These are phyloP conservation scores for Cactoblastis cactorum DNA, from an alignment of 2,888 invertebrate genomes.

Conservation along the genomic window DNA sequence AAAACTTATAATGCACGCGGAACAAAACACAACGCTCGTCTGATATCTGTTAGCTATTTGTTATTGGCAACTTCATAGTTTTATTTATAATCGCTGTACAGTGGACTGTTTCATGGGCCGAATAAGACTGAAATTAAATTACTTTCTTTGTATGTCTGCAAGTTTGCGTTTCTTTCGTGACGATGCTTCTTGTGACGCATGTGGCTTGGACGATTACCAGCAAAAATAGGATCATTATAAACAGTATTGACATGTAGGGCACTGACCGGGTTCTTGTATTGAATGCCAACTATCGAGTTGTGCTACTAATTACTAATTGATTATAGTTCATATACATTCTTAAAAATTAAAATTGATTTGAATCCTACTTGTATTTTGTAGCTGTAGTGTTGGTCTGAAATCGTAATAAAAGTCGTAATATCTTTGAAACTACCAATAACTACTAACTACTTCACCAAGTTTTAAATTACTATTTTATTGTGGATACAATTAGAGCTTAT, in stretches of 20 bases:
- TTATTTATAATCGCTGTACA: constrained; percentile 64
- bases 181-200: constrained; percentile 53
- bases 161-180: constrained; percentile 39
- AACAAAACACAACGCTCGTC: constrained; percentile 38
- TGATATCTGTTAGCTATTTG: constrained; percentile 34
- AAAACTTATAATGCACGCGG: constrained; percentile 27
- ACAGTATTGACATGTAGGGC: constrained; percentile 70
- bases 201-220: constrained; percentile 72
- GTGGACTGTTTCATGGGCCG: constrained; percentile 52
- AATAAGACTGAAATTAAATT: constrained; percentile 66
- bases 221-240: constrained; percentile 66
- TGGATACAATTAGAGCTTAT: too few relatives aligned
- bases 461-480: too few relatives aligned
- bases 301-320: constrained; percentile 23
- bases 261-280: constrained; percentile 62
- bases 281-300: constrained; percentile 61
- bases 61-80: constrained; percentile 45
- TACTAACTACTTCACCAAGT: too few relatives aligned
- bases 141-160: constrained; percentile 54
- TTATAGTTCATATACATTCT: too few relatives aligned
- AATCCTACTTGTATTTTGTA: too few relatives aligned
- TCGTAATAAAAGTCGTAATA: too few relatives aligned
- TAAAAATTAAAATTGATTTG: too few relatives aligned
- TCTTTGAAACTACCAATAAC: too few relatives aligned
- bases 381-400: too few relatives aligned